Evolutionary conservation across 2,888 invertebrate species (phyloP), one percentile per base, ranked within the genome.

Genomic region (Aleiodes alternator): DNA sequence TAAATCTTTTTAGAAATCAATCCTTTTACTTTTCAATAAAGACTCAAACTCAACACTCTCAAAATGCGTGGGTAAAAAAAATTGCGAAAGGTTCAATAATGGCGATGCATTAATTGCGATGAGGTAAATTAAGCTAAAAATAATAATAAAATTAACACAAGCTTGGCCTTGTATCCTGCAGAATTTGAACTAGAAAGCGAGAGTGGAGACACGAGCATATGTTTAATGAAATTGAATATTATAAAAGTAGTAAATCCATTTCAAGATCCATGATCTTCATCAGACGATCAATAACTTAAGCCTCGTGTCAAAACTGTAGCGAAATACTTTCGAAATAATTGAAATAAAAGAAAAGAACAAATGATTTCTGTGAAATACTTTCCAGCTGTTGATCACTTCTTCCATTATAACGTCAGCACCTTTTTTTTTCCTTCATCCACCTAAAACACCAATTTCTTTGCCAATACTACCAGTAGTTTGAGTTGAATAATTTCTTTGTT

Each of bases 101-200:
- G 8, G 8, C 7, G 38, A 34, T 64, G 64, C 43, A 48, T 64
- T 64, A 43, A 43, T 64, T 16, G 43, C 16, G 64, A 16, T 48
- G 64, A 64, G 11, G 64, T 34, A 48, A 11, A 16, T n/a, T 9
- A 64, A 38, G 48, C 3, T 4, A 34, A 34, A 23, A 64, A 16
- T 11, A 31, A 8, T 38, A 3, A 38, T 7, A 43, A 43, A 43
- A 43, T 43, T 3, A 43, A 43, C 7, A 3, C 4, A 34, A 6
- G 34, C 43, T 43, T 14, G 43, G 12, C 64, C 64, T 64, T 64
- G 48, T 23, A 23, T 64, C 16, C 11, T 11, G 48, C 14, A 16
- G 29, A n/a, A 43, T 64, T 64, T 64, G 38, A 64, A 64, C 48
- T 48, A 64, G 64, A 64, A 38, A 64, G 64, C 23, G 38, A 64